Base-by-base conservation (phyloP, 2,888 invertebrate genomes). In the Meganola albula region DNA sequence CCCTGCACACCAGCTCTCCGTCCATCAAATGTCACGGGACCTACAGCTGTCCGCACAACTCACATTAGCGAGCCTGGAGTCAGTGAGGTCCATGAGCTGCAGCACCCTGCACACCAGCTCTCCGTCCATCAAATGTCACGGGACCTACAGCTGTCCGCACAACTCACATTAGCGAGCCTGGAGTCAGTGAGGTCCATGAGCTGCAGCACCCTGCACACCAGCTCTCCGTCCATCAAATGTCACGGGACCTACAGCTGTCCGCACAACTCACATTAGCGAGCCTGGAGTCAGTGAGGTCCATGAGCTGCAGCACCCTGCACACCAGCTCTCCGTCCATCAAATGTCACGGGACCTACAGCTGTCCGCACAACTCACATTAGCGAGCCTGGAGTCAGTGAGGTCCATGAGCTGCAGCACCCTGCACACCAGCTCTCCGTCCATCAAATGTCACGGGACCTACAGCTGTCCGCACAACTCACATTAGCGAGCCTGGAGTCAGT, bases 101-200 rank as follows among this genome's bases (percentile, higher is more conserved):
- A 99, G 87, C 34, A 97, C 97, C 72, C 97, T 88, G 78, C 97
- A 97, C 14, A 98, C 96, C 34, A 99, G 87, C 82, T 99, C 98
- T 0, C 98, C 99, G 82, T 99, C 99, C 96, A 98, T 97, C 5
- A n/a, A n/a, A n/a, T n/a, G n/a, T n/a, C n/a, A n/a, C n/a, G n/a
- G n/a, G n/a, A n/a, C n/a, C n/a, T n/a, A n/a, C n/a, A n/a, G n/a
- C n/a, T n/a, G n/a, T n/a, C n/a, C n/a, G n/a, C n/a, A n/a, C n/a
- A n/a, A 35, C 43, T 35, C 40, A 44, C 9, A 41, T 54, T 52
- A 21, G 94, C 89, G 44, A 98, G 84, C 43, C 97, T 88, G 1
- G 95, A 93, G 82, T 99, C 99, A 0, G 97, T 98, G 42, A 98
- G 87, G 68, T 95, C 95, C 98, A 99, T 98, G 38, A 99, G 88